A percentile compares a stretch with the other conserved stretches of the same genome.
Evolutionary conservation across 2,797 vertebrate species (phyloP).

Genomic region (Choloepus didactylus): DNA sequence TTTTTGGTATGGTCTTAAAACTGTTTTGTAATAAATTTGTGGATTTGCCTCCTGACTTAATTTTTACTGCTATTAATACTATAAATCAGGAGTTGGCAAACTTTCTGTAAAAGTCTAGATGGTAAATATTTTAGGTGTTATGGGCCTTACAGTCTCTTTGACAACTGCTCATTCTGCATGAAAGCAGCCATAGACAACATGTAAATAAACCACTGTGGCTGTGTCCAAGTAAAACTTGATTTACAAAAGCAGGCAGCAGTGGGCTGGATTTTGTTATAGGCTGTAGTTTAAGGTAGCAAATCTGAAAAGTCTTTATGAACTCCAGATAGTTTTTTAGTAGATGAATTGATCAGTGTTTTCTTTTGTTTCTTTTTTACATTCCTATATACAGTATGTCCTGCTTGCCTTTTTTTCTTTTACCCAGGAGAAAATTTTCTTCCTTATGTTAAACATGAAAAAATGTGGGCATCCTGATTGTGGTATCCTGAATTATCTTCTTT

Average conservation of each 20-base stretch:
- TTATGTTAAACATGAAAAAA: slow-evolving; percentile 31
- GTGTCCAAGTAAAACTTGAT: not conserved
- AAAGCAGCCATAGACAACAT: slow-evolving; percentile 13
- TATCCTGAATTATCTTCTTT: slow-evolving; percentile 25
- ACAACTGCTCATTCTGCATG: not conserved
- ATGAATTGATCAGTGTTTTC: slow-evolving; percentile 28
- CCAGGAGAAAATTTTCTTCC: slow-evolving; percentile 23
- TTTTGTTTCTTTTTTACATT: slow-evolving; percentile 35
- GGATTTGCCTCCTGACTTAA: slow-evolving; percentile 32
- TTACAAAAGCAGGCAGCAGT: not conserved
- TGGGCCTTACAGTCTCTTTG: slow-evolving; percentile 7
- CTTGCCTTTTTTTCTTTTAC: not conserved
- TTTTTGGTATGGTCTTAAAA: slow-evolving; percentile 59
- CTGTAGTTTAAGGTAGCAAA: slow-evolving; percentile 10
- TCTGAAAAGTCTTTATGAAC: slow-evolving; percentile 42
- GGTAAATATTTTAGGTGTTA: slow-evolving; percentile 38
- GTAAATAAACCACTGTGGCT: not conserved
- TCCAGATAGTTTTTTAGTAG: slow-evolving; percentile 22
- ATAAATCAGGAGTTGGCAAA: slow-evolving; percentile 17
- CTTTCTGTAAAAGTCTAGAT: not conserved
- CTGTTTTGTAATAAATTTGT: slow-evolving; percentile 60
- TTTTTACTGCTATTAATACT: slow-evolving; percentile 56
- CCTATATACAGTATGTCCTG: not conserved
- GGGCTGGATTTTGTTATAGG: not conserved
- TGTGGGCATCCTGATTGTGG: slow-evolving; percentile 36